Evolutionary conservation across 2,888 invertebrate genomes (phyloP).

Genomic region (Drosophila borealis): DNA sequence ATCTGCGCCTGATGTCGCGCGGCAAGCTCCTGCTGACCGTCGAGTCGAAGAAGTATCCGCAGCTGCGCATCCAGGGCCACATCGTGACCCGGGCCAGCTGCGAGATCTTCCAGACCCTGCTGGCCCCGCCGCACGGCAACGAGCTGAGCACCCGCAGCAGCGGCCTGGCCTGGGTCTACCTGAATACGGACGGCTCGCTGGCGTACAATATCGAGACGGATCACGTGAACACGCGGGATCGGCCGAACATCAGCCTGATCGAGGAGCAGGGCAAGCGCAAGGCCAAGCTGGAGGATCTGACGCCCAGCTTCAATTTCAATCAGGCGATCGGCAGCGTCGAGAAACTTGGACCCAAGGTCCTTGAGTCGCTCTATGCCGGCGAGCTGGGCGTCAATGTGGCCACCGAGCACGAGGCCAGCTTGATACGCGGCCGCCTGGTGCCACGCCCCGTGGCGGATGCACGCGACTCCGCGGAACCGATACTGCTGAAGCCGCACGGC

Average conservation of each 20-base stretch:
- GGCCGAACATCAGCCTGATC: conserved; percentile 89
- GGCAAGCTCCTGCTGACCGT: conserved; percentile 91
- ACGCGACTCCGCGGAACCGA: conserved; percentile 89
- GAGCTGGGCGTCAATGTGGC: conserved; percentile 92
- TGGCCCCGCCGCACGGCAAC: conserved; percentile 86
- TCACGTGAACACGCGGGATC: conserved; percentile 86
- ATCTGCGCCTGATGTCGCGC: conserved; percentile 90
- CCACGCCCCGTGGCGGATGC: conserved; percentile 91
- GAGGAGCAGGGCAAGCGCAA: conserved; percentile 90
- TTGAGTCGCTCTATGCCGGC: conserved; percentile 93
- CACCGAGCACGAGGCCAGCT: conserved; percentile 86
- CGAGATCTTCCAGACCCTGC: conserved; percentile 91
- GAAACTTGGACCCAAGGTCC: conserved; percentile 91
- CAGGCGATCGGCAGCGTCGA: conserved; percentile 91
- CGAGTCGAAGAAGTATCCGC: conserved; percentile 89
- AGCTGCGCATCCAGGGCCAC: conserved; percentile 88
- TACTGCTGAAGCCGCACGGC: conserved; percentile 87
- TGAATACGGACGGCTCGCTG: conserved; percentile 91
- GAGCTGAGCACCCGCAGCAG: conserved; percentile 86
- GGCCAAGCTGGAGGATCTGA: conserved; percentile 91
- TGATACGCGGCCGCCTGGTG: conserved; percentile 89
- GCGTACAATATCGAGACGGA: conserved; percentile 91
- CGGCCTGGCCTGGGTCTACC: conserved; percentile 92
- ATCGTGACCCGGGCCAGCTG: conserved; percentile 91
- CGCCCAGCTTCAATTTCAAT: conserved; percentile 87